Conservation (phyloP, 2,888 invertebrate genomes). For the Clivina fossor region DNA sequence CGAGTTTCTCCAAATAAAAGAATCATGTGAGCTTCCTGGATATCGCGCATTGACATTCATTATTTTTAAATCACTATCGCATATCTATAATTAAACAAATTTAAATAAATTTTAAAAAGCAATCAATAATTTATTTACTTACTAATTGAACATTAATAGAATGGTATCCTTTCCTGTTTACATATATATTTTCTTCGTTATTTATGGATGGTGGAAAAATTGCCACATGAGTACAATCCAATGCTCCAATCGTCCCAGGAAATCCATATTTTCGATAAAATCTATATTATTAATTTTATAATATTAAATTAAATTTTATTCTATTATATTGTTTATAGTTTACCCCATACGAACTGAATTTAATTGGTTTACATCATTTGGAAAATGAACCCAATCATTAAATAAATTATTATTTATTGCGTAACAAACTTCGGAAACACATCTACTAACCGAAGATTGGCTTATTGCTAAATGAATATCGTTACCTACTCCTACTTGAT, state of each 20-base stretch:
- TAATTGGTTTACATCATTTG: conserved; percentile 31
- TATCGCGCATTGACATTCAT: conserved; percentile 7
- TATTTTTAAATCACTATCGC: conserved; percentile 10
- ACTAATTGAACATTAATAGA: conserved; percentile 44
- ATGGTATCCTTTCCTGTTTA: conserved; percentile 43
- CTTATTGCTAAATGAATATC: conserved; percentile 31
- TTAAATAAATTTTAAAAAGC: conserved; percentile 15
- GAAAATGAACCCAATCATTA: conserved; percentile 32
- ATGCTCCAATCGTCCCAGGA: no score
- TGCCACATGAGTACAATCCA: conserved; percentile 44
- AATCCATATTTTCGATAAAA: no score
- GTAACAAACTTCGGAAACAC: conserved; percentile 31
- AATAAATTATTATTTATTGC: conserved; percentile 28
- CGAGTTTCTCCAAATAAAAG: conserved; percentile 6
- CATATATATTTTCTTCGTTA: conserved; percentile 40
- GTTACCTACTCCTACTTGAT: conserved; percentile 32
- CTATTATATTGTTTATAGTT: conserved; percentile 5
- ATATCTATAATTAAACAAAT: conserved; percentile 19
- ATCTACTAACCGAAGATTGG: conserved; percentile 35
- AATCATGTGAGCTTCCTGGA: conserved; percentile 7
- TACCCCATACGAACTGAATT: conserved; percentile 24
- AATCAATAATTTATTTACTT: conserved; percentile 13
- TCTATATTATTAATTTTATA: conserved; percentile 14
- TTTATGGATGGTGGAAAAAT: conserved; percentile 40
- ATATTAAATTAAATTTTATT: conserved; percentile 11